Base-by-base conservation (phyloP, 2,888 invertebrate species). In the Brachyopa scutellaris region DNA sequence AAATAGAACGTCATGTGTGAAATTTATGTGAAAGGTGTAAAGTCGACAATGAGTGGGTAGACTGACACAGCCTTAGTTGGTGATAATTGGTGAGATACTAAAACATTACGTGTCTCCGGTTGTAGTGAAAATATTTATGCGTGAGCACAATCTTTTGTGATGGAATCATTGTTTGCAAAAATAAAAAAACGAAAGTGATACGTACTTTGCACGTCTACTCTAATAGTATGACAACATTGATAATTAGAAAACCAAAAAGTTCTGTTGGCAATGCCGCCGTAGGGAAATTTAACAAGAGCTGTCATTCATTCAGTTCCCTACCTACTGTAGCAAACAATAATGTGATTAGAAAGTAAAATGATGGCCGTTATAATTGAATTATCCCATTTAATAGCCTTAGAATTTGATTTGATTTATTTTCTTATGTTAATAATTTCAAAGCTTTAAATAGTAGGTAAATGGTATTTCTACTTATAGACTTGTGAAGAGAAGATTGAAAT, bases 1-100 rank as follows among this genome's bases (percentile, higher is more conserved):
- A 66, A 78, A 70, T 66, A 55, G 51, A 72, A 51, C 72, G 70
- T 59, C 47, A 72, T 55, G 64, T 77, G 31, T 45, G 47, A 45
- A 59, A 51, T 72, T 45, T 45, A 51, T 59, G 72, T 66, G 72
- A 78, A 72, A 78, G 78, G 78, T 78, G 72, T 72, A 72, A 72
- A 78, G 72, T 78, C 53, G 70, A 72, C 64, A 78, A 33, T 45
- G 23, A 36, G 55, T 49, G 11, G 69, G 40, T 40, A 49, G 62
- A 33, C 38, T 57, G 61, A 67, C n/a, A n/a, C n/a, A n/a, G n/a
- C n/a, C n/a, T n/a, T n/a, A n/a, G n/a, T n/a, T n/a, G n/a, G 62
- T 62, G 77, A 62, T 47, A 70, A 70, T 62, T 61, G 42, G 38
- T 38, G 19, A 45, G 29, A 13, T 38, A 21, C 11, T 64, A 17